Percentiles rank a stretch among this genome's conserved stretches.
Evolutionary conservation across 2,113 vertebrate genomes (phyloP).

Genomic region (Sceloporus tristichus): DNA sequence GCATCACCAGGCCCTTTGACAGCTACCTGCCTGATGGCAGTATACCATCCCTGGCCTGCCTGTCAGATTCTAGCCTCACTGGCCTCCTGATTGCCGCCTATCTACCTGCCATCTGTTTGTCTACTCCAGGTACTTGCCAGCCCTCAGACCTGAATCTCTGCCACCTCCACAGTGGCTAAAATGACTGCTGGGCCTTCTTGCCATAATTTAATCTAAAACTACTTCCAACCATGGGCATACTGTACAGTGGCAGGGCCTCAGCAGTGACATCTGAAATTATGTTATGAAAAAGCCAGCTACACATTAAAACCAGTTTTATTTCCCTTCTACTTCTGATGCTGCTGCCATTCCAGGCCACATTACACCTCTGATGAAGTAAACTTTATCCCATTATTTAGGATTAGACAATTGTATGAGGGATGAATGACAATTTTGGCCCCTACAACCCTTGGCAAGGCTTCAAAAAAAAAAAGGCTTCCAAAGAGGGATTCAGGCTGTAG

Average conservation of each 20-base stretch:
- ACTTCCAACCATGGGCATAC: background rate
- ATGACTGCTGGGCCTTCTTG: background rate
- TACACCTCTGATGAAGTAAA: background rate
- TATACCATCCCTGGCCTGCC: background rate
- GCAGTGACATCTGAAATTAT: background rate
- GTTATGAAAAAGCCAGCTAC: background rate
- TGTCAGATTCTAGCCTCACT: background rate
- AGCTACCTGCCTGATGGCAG: background rate
- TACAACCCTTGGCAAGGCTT: too few species aligned
- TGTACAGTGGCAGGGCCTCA: background rate
- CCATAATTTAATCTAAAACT: conserved; percentile 4
- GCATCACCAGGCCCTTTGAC: background rate
- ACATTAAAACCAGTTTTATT: background rate
- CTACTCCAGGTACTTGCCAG: background rate
- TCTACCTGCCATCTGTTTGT: background rate
- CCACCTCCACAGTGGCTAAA: background rate
- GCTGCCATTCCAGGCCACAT: background rate
- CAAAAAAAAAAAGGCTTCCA: too few species aligned
- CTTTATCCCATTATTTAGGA: background rate
- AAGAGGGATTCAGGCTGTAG: too few species aligned
- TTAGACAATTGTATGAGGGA: background rate
- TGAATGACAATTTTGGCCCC: too few species aligned
- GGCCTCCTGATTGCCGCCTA: background rate
- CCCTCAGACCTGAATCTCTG: background rate
- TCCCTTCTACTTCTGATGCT: background rate